Evolutionary conservation across 2,888 invertebrate genomes (phyloP).

Genomic region (Cancer borealis): DNA sequence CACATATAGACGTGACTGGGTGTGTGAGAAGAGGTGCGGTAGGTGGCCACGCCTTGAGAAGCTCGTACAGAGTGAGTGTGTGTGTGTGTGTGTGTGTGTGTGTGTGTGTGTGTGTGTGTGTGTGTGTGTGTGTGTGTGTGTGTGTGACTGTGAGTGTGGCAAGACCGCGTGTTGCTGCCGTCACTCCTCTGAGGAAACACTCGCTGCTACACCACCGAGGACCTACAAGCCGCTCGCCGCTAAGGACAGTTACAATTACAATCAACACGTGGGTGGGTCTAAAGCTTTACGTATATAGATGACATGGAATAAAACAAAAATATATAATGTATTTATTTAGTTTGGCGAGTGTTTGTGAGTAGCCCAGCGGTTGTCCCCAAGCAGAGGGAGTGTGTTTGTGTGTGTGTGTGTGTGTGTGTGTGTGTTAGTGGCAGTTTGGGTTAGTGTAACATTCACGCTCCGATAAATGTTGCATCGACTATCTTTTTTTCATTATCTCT

Average conservation of each 20-base stretch:
- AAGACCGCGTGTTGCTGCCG: neutral
- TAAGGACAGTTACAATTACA: conserved; percentile 10
- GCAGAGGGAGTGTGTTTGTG: neutral
- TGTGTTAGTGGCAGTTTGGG: conserved; percentile 29
- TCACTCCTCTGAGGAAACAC: neutral
- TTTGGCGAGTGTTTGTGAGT: conserved; percentile 26
- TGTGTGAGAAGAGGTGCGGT: neutral
- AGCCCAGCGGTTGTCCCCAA: conserved; percentile 25
- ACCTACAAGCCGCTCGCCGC: neutral
- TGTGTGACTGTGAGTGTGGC: neutral
- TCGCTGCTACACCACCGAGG: neutral
- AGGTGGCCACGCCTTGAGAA: neutral
- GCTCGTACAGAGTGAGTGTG: neutral
- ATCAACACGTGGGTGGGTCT: neutral
- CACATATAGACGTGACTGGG: neutral
- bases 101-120: neutral
- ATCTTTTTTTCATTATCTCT: conserved; percentile 27
- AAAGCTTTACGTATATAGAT: conserved; percentile 49
- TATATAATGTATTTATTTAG: conserved; percentile 14
- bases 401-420: neutral
- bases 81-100: neutral
- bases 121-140: neutral
- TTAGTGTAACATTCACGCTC: conserved; percentile 47
- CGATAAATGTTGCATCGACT: neutral
- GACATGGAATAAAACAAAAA: neutral